Percentiles rank a stretch among this genome's conserved stretches.
These are phyloP conservation scores for Octomys mimax DNA, from an alignment of 2,797 vertebrate species.

Conservation along the genomic window DNA sequence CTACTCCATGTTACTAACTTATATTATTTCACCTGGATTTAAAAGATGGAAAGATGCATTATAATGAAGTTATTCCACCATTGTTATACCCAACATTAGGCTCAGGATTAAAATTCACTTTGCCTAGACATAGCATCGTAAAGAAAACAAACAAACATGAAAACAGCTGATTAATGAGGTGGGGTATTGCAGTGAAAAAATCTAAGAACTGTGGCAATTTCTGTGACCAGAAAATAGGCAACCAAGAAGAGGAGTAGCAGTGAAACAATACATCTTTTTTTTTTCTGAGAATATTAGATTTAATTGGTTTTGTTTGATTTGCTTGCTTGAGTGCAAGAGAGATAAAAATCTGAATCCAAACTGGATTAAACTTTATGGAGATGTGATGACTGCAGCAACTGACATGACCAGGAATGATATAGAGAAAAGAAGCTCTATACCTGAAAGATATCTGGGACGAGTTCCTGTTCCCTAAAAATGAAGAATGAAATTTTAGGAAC, in stretches of 20 bases:
- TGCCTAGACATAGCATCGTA: neutral
- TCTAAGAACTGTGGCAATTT: constrained; percentile 6
- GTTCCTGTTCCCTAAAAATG: no score
- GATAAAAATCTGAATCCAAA: neutral
- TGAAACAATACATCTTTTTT: neutral
- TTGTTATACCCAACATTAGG: neutral
- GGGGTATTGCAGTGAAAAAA: neutral
- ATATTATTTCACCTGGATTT: neutral
- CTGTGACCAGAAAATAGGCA: neutral
- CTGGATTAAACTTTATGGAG: neutral
- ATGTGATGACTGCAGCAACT: neutral
- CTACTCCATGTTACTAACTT: neutral
- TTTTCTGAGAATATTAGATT: neutral
- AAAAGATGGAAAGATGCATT: neutral
- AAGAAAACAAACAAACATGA: neutral
- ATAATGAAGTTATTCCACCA: neutral
- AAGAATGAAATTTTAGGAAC: no score
- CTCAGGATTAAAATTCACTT: neutral
- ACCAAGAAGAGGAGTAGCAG: neutral
- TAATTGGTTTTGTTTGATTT: neutral
- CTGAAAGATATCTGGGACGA: no score
- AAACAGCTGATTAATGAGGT: neutral
- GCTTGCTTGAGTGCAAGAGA: neutral
- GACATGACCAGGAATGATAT: neutral
- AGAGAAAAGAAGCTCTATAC: no score